These are phyloP conservation scores for Drosophila mettleri DNA, from an alignment of 2,888 invertebrate genomes.

Conservation along the genomic window DNA sequence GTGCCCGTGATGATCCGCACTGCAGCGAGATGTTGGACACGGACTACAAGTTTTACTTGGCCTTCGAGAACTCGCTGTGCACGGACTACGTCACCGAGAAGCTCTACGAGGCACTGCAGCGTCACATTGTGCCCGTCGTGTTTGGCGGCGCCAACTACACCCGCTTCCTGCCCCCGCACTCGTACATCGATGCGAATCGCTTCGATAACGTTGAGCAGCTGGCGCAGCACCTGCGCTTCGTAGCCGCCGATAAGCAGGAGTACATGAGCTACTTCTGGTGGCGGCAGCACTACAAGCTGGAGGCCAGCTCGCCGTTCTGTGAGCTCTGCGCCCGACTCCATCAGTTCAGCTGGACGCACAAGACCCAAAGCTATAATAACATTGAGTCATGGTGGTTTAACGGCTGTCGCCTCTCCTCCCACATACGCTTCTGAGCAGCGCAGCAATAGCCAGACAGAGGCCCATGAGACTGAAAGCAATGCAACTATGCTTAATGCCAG, in stretches of 20 bases:
- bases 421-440: constrained; percentile 60
- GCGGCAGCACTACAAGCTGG: constrained; percentile 87
- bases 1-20: constrained; percentile 67
- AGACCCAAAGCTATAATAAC: constrained; percentile 75
- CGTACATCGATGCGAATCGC: constrained; percentile 88
- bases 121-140: constrained; percentile 87
- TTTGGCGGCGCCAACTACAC: constrained; percentile 89
- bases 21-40: constrained; percentile 85
- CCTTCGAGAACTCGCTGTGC: constrained; percentile 90
- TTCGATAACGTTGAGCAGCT: constrained; percentile 87
- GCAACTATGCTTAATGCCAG: not conserved
- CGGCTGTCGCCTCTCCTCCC: constrained; percentile 76
- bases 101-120: constrained; percentile 75
- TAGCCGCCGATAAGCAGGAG: constrained; percentile 85
- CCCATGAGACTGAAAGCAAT: constrained; percentile 39
- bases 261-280: constrained; percentile 89
- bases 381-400: constrained; percentile 83
- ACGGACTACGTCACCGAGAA: constrained; percentile 90
- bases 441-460: constrained; percentile 7
- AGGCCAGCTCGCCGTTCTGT: constrained; percentile 74
- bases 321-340: constrained; percentile 81
- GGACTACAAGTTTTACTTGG: constrained; percentile 89
- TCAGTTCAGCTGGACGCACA: constrained; percentile 56
- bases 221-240: constrained; percentile 86
- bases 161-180: constrained; percentile 87